Evolutionary conservation across 2,797 vertebrate genomes (phyloP).

Genomic region (Sternotherus odoratus): DNA sequence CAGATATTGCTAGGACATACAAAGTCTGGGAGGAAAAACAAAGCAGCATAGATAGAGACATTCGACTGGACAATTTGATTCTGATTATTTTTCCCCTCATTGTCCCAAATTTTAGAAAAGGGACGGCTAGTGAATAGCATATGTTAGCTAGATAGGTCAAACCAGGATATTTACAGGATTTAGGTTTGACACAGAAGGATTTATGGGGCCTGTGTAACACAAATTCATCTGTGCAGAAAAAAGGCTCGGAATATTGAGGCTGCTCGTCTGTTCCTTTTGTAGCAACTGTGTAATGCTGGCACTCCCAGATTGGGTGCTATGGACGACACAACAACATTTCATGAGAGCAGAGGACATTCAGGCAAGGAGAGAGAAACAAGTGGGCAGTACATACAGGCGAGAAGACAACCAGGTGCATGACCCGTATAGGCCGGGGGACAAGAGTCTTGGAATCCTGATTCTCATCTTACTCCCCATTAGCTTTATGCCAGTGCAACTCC

Average conservation of each 20-base stretch:
- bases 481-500: not conserved
- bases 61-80: not conserved
- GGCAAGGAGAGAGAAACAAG: not conserved
- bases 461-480: not conserved
- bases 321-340: not conserved
- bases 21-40: not conserved
- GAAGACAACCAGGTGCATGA: not conserved
- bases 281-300: not conserved
- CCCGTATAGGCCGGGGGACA: not conserved
- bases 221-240: not conserved
- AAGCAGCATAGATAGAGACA: not conserved
- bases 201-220: not conserved
- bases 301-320: not conserved
- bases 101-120: not conserved
- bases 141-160: not conserved
- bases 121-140: not conserved
- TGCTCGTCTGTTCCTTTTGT: not conserved
- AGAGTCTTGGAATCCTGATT: not conserved
- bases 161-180: not conserved
- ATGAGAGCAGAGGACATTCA: not conserved
- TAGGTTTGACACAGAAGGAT: not conserved
- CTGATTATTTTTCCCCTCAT: not conserved
- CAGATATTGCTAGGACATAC: conserved; percentile 4
- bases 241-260: not conserved
- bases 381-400: no score